Evolutionary conservation across 2,113 vertebrate species (phyloP).

Genomic region (Caranx melampygus): DNA sequence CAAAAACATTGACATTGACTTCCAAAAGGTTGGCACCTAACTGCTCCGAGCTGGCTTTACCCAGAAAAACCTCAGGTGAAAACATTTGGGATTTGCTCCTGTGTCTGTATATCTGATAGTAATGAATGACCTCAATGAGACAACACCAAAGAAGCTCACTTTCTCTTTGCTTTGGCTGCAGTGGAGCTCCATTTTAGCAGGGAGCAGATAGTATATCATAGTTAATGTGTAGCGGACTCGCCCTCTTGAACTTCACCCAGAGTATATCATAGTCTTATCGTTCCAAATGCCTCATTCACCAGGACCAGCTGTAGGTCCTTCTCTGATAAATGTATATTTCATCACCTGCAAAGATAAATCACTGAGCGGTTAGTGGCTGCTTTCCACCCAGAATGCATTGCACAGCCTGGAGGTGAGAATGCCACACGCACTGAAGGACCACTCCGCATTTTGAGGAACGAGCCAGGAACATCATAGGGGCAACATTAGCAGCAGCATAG

Average conservation of each 20-base stretch:
- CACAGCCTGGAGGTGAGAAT: slow-evolving; percentile 10
- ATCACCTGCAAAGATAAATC: slow-evolving; percentile 68
- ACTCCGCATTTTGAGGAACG: slow-evolving; percentile 8
- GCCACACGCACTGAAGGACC: slow-evolving; percentile 6
- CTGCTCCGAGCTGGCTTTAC: neutral
- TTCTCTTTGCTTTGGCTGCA: slow-evolving; percentile 19
- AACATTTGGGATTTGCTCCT: slow-evolving; percentile 5
- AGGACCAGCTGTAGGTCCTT: slow-evolving; percentile 44
- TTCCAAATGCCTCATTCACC: slow-evolving; percentile 56
- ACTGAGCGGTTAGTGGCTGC: neutral
- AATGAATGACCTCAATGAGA: slow-evolving; percentile 47
- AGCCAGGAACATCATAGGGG: slow-evolving; percentile 21
- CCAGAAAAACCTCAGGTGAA: slow-evolving; percentile 15
- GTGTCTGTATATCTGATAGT: slow-evolving; percentile 36
- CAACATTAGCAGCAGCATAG: slow-evolving; percentile 2
- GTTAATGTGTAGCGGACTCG: slow-evolving; percentile 65
- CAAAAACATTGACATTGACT: neutral
- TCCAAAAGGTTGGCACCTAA: neutral
- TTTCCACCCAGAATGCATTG: slow-evolving; percentile 36
- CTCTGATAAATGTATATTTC: slow-evolving; percentile 71
- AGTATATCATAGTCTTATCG: slow-evolving; percentile 74
- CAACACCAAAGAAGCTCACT: slow-evolving; percentile 4
- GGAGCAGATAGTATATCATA: slow-evolving; percentile 65
- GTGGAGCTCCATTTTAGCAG: slow-evolving; percentile 39
- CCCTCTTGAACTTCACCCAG: slow-evolving; percentile 72